Conservation (phyloP, 2,797 vertebrate species). For the Smutsia temminckii region DNA sequence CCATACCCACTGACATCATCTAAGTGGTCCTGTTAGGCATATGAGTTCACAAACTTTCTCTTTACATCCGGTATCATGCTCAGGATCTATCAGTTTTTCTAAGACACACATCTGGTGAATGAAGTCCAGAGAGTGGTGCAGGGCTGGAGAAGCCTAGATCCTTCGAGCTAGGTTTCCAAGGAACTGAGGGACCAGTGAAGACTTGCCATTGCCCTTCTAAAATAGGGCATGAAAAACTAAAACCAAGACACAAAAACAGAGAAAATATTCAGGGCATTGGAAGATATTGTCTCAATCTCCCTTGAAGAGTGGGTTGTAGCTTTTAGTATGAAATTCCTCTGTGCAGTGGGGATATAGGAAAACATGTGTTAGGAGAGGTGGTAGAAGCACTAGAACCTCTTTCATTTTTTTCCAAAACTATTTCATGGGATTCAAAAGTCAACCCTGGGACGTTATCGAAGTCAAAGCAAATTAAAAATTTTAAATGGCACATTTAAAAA, state of each 20-base stretch:
- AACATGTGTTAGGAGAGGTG: neutral
- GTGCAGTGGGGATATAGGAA: neutral
- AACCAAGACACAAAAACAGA: no score
- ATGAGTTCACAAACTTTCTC: neutral
- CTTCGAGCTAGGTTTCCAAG: neutral
- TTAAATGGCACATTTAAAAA: neutral
- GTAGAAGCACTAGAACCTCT: neutral
- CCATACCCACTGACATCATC: neutral
- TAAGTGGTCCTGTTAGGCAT: neutral
- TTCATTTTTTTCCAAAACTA: neutral
- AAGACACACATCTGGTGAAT: neutral
- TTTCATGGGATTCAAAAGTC: conserved; percentile 9
- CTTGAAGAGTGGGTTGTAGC: neutral
- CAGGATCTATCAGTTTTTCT: neutral
- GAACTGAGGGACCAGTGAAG: neutral
- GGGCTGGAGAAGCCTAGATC: neutral
- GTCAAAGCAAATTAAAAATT: conserved; percentile 36
- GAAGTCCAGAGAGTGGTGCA: neutral
- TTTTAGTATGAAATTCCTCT: conserved; percentile 9
- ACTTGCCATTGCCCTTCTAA: neutral
- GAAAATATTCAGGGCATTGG: no score
- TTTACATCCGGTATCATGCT: neutral
- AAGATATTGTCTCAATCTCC: neutral
- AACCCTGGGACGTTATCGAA: neutral
- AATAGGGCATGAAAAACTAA: neutral